A percentile compares a stretch with the other conserved stretches of the same genome.
Conservation (phyloP, 2,797 vertebrate genomes). For the Epinephelus coioides region DNA sequence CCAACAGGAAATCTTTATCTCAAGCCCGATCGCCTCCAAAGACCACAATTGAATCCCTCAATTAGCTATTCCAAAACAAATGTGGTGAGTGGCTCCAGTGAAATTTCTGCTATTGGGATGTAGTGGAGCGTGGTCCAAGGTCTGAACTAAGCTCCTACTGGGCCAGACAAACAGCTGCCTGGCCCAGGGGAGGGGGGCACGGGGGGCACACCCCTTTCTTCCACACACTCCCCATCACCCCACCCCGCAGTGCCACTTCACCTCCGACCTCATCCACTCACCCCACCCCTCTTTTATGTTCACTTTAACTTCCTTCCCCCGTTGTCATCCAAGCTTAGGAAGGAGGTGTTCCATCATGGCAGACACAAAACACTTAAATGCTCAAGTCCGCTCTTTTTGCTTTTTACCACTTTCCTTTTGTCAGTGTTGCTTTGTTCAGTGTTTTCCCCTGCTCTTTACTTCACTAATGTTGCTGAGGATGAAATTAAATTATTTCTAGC, state of each 20-base stretch:
- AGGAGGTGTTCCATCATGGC: slow-evolving; percentile 75
- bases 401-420: slow-evolving; percentile 3
- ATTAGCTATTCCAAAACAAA: slow-evolving; percentile 78
- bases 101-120: slow-evolving; percentile 80
- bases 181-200: slow-evolving; percentile 61
- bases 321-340: slow-evolving; percentile 73
- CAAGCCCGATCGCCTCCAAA: slow-evolving; percentile 53
- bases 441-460: slow-evolving; percentile 4
- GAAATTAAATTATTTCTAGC: background rate
- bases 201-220: slow-evolving; percentile 73
- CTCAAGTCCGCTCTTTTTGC: slow-evolving; percentile 30
- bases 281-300: slow-evolving; percentile 84
- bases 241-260: slow-evolving; percentile 83
- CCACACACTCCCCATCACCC: slow-evolving; percentile 78
- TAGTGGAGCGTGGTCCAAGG: slow-evolving; percentile 82
- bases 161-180: slow-evolving; percentile 86
- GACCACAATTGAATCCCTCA: slow-evolving; percentile 63
- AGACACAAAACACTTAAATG: slow-evolving; percentile 63
- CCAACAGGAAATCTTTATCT: slow-evolving; percentile 77
- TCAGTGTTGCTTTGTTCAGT: slow-evolving; percentile 8
- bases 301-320: slow-evolving; percentile 79
- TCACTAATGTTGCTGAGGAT: background rate
- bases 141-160: slow-evolving; percentile 82
- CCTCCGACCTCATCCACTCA: slow-evolving; percentile 85
- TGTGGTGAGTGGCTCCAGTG: slow-evolving; percentile 72